phyloP scores from a whole-genome alignment of 2,797 vertebrate species.

The Hemitrygon akajei region DNA sequence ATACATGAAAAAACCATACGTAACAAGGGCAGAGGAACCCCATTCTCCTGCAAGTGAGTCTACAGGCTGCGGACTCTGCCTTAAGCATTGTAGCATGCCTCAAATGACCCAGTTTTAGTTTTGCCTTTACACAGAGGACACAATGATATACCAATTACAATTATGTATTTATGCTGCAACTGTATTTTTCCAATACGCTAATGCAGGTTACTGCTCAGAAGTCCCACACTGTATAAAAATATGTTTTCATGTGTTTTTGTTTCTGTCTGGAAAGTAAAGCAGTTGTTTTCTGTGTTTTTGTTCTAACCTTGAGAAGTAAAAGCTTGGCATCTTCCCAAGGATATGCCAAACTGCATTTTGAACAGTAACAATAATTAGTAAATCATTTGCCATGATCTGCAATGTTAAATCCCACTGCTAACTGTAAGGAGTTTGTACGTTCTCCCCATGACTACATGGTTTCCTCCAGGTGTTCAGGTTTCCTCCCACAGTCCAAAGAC shows the following conservation, averaged over 20 bases:
- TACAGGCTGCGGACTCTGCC: too few relatives aligned
- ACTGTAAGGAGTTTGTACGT: too few relatives aligned
- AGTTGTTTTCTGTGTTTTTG: background rate
- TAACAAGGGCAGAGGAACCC: too few relatives aligned
- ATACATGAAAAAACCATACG: too few relatives aligned
- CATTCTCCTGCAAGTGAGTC: too few relatives aligned
- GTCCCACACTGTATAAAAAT: background rate
- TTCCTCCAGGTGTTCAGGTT: too few relatives aligned
- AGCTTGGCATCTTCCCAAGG: conserved; percentile 4
- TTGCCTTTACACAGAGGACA: background rate
- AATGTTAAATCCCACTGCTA: background rate
- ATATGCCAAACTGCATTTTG: background rate
- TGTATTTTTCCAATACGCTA: background rate
- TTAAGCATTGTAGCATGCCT: background rate
- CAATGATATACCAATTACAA: background rate
- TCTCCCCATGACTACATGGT: too few relatives aligned
- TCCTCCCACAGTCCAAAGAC: too few relatives aligned
- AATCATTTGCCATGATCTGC: background rate
- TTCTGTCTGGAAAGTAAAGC: background rate
- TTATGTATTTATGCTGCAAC: background rate
- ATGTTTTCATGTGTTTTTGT: background rate
- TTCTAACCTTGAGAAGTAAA: conserved; percentile 6
- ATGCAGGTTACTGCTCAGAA: background rate
- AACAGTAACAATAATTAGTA: conserved; percentile 11
- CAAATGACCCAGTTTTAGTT: background rate